A percentile compares a stretch with the other conserved stretches of the same genome.
These are phyloP conservation scores for Aurelia aurita DNA, from an alignment of 30 jellyfish, hydroid and myxozoan genomes.

Conservation along the genomic window DNA sequence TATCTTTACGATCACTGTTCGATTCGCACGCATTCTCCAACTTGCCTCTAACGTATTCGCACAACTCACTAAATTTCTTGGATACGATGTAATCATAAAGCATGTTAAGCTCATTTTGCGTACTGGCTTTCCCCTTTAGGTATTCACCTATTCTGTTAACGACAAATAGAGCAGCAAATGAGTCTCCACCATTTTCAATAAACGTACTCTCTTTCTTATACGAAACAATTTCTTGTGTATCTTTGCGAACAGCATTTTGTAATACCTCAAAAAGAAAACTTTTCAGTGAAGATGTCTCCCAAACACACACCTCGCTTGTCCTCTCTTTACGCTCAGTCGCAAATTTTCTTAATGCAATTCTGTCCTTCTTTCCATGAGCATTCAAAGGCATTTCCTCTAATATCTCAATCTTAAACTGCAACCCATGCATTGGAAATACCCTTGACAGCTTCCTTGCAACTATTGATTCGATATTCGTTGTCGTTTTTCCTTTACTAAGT, in stretches of 20 bases:
- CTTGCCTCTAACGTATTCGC: not conserved
- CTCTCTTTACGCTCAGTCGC: not conserved
- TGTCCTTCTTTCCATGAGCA: conserved; percentile 68
- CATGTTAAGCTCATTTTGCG: not conserved
- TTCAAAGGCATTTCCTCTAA: conserved; percentile 26
- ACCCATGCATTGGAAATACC: conserved; percentile 13
- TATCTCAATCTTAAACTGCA: not conserved
- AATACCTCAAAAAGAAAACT: not conserved
- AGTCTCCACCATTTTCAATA: conserved; percentile 83
- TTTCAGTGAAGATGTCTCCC: not conserved
- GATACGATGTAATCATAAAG: conserved; percentile 43
- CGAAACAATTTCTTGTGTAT: not conserved
- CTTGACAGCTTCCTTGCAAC: not conserved
- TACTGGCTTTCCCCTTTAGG: not conserved
- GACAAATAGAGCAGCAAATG: conserved; percentile 79
- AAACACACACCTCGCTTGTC: not conserved
- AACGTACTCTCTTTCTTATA: conserved; percentile 48
- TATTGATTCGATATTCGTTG: not conserved
- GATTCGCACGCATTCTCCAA: not conserved
- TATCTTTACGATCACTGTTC: not conserved
- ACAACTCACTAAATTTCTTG: conserved; percentile 3
- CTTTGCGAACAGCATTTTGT: not conserved
- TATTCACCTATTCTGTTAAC: conserved; percentile 40
- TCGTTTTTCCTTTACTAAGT: not conserved
- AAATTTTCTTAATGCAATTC: conserved; percentile 14